These are phyloP conservation scores for Mesoclemmys tuberculata DNA, from an alignment of 2,113 vertebrate species.

Conservation along the genomic window DNA sequence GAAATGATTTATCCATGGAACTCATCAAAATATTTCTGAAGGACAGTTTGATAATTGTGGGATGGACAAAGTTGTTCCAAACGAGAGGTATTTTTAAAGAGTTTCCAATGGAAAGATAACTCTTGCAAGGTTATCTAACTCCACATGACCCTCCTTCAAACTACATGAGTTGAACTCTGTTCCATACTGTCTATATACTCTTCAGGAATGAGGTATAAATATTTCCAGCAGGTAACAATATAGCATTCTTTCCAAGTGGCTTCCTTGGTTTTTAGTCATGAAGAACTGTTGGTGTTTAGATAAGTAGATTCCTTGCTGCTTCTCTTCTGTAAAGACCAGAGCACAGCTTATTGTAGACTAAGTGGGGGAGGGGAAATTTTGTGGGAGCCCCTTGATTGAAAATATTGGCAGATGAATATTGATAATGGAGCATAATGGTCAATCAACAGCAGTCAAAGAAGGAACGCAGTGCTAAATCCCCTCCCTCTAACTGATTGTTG, in stretches of 20 bases:
- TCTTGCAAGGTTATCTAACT: background rate
- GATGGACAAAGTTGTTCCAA: background rate
- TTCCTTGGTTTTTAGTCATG: background rate
- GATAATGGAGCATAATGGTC: slow-evolving; percentile 40
- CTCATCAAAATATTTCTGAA: background rate
- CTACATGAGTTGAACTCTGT: background rate
- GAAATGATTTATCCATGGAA: background rate
- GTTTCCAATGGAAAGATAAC: background rate
- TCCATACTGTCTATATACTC: background rate
- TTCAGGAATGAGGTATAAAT: background rate
- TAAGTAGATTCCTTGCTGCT: background rate
- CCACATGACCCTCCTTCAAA: background rate
- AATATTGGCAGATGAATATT: slow-evolving; percentile 40
- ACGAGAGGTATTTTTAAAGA: background rate
- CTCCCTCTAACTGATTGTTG: slow-evolving; percentile 66
- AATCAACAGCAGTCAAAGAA: slow-evolving; percentile 47
- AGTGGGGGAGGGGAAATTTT: background rate
- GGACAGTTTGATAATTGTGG: background rate
- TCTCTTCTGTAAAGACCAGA: background rate
- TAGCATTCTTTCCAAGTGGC: background rate
- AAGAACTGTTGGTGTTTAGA: background rate
- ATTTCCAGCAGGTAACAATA: background rate
- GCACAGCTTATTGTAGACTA: background rate
- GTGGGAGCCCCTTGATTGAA: slow-evolving; percentile 35
- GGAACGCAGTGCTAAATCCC: slow-evolving; percentile 34